Evolutionary conservation across 1,140 invertebrate species (phyloP).

Genomic region (Parasteatoda tepidariorum): DNA sequence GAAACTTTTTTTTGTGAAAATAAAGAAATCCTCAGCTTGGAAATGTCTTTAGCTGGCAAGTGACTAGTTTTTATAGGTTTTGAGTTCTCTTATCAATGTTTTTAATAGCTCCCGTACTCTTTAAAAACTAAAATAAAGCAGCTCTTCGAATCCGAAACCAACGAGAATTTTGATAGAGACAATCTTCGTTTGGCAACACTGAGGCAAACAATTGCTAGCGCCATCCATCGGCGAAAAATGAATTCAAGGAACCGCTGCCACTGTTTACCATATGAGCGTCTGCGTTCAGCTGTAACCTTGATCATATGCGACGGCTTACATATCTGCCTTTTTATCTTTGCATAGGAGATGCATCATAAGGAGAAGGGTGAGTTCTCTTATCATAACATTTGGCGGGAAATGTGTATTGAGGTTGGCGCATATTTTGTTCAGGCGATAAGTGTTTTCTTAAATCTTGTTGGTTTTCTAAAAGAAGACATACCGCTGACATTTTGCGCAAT

Average conservation of each 20-base stretch:
- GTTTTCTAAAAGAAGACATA: background rate
- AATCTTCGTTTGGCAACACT: constrained; percentile 23
- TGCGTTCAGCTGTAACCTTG: constrained; percentile 58
- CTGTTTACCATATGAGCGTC: constrained; percentile 60
- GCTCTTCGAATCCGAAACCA: too few species aligned
- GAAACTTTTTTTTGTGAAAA: too few species aligned
- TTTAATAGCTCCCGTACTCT: too few species aligned
- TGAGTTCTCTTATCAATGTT: too few species aligned
- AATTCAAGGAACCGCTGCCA: background rate
- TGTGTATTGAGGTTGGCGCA: constrained; percentile 47
- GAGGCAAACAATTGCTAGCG: background rate
- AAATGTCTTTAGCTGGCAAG: too few species aligned
- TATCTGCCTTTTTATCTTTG: constrained; percentile 60
- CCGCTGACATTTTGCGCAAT: constrained; percentile 56
- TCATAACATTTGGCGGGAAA: constrained; percentile 60
- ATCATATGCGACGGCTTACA: constrained; percentile 59
- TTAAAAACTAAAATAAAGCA: too few species aligned
- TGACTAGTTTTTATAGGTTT: too few species aligned
- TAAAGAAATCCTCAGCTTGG: too few species aligned
- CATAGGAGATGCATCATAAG: constrained; percentile 52
- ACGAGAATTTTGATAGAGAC: too few species aligned
- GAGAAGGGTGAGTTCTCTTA: constrained; percentile 49
- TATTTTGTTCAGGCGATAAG: background rate
- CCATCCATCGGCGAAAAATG: constrained; percentile 54
- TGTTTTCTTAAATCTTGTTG: constrained; percentile 19